Conservation (phyloP, 2,888 invertebrate species). For the Vesta saturnalis region DNA sequence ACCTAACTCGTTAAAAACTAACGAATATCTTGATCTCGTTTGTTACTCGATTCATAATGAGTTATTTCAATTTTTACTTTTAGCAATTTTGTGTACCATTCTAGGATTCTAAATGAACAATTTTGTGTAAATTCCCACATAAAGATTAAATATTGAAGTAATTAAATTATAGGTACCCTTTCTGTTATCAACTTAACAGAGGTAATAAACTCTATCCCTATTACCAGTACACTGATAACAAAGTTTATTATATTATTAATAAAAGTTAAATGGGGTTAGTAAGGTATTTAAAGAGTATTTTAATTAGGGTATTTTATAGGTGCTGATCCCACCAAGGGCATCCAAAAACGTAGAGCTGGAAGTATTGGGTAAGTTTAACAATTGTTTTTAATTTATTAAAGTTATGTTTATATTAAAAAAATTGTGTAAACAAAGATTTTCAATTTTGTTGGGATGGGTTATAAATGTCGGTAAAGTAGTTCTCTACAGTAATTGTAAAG, state of each 20-base stretch:
- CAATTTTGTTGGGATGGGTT: conserved; percentile 15
- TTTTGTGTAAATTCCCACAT: too few relatives aligned
- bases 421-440: conserved; percentile 17
- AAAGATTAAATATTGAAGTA: too few relatives aligned
- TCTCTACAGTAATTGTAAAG: not conserved
- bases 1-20: conserved; percentile 5
- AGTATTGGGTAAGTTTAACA: conserved; percentile 81
- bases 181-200: too few relatives aligned
- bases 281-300: not conserved
- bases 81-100: too few relatives aligned
- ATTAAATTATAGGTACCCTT: too few relatives aligned
- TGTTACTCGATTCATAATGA: too few relatives aligned
- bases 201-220: too few relatives aligned
- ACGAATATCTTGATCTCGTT: too few relatives aligned
- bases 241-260: too few relatives aligned
- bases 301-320: conserved; percentile 57
- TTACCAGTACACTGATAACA: too few relatives aligned
- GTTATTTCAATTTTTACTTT: too few relatives aligned
- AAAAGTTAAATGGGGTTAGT: not conserved
- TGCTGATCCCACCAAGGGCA: conserved; percentile 82
- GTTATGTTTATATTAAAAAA: not conserved
- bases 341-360: conserved; percentile 82
- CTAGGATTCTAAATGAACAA: too few relatives aligned
- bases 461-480: conserved; percentile 21
- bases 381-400: not conserved